phyloP scores from a whole-genome alignment of 2,888 invertebrate species.

The Lasioglossum marginatum region DNA sequence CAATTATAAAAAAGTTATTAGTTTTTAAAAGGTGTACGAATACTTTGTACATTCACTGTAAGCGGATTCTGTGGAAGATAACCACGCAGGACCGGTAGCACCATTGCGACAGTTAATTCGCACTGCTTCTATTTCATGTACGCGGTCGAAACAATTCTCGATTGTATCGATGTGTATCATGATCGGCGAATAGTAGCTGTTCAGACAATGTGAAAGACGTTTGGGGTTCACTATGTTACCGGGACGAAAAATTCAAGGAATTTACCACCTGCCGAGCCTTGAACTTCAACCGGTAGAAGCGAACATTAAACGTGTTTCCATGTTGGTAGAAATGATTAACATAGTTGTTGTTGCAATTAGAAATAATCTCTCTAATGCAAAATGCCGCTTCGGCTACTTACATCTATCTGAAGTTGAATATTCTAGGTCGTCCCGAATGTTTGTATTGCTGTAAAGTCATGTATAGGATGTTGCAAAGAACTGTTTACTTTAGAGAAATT shows the following conservation, averaged over 20 bases:
- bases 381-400: neutral
- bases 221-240: neutral
- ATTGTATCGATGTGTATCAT: neutral
- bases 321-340: neutral
- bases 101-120: neutral
- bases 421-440: neutral
- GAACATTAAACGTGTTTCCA: neutral
- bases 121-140: neutral
- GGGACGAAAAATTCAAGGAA: neutral
- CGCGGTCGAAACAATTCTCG: neutral
- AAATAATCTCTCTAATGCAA: neutral
- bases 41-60: no score
- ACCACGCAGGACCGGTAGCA: neutral
- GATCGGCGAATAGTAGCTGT: no score
- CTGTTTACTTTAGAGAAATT: neutral
- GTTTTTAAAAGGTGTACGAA: no score
- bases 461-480: neutral
- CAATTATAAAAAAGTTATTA: no score
- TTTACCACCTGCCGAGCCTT: neutral
- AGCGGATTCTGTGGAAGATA: constrained; percentile 1
- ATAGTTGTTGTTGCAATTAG: neutral
- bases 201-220: neutral
- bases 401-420: neutral
- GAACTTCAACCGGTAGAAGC: neutral
- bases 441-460: neutral